Percentiles rank a stretch among this genome's conserved stretches.
Conservation (phyloP, 2,888 invertebrate species). For the Lymantria monacha region DNA sequence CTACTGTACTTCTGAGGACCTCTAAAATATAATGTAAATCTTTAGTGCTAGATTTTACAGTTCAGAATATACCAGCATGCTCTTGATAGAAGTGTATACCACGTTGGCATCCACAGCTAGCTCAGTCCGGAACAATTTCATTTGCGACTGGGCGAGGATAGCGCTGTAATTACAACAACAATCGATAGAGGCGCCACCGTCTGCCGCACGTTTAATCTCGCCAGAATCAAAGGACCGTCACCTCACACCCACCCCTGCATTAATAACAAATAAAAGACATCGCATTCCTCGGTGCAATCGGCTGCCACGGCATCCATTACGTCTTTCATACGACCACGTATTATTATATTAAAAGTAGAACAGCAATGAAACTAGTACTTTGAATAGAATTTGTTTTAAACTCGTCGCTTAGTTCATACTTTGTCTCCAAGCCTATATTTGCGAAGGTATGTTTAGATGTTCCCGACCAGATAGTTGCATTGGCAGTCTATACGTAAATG, state of each 20-base stretch:
- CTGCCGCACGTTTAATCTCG: conserved; percentile 82
- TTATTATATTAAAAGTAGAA: neutral
- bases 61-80: conserved; percentile 48
- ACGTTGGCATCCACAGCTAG: conserved; percentile 73
- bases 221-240: conserved; percentile 80
- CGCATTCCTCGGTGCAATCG: conserved; percentile 23
- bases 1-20: conserved; percentile 13
- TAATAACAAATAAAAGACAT: conserved; percentile 42
- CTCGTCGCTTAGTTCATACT: conserved; percentile 55
- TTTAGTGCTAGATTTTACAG: conserved; percentile 44
- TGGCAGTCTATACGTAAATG: conserved; percentile 69
- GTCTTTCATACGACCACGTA: neutral
- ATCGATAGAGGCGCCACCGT: conserved; percentile 83
- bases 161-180: conserved; percentile 82
- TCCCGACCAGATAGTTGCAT: conserved; percentile 76
- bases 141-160: conserved; percentile 81
- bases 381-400: conserved; percentile 45
- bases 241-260: conserved; percentile 70
- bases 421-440: conserved; percentile 76
- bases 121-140: conserved; percentile 81
- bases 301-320: conserved; percentile 42
- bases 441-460: conserved; percentile 70
- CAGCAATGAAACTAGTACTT: conserved; percentile 42
- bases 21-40: conserved; percentile 14
- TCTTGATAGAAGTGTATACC: conserved; percentile 59